phyloP scores from a whole-genome alignment of 2,888 invertebrate species.

The Clusia tigrina region DNA sequence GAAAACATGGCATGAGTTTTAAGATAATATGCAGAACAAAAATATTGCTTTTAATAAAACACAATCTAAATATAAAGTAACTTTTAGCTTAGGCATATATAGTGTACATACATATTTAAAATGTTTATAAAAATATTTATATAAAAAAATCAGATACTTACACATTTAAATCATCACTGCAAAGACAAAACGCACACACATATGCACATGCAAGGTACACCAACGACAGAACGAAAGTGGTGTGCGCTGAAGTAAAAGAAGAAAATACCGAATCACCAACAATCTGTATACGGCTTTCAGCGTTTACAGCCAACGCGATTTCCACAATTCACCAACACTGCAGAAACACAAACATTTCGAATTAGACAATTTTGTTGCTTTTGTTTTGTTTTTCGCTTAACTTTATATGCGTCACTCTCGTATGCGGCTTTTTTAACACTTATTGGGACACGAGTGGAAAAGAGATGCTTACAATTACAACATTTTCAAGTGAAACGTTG shows the following conservation, averaged over 20 bases:
- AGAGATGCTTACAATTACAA: conserved; percentile 40
- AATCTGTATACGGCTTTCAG: conserved; percentile 31
- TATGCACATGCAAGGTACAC: conserved; percentile 29
- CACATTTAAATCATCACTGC: conserved; percentile 48
- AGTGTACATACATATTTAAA: background rate
- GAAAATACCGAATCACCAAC: conserved; percentile 22
- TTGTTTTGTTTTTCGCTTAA: conserved; percentile 35
- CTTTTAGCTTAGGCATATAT: background rate
- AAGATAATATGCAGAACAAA: no score
- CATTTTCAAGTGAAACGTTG: conserved; percentile 44
- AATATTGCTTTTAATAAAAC: no score
- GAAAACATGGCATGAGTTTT: no score
- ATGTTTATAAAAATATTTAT: background rate
- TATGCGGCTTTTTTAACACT: conserved; percentile 44
- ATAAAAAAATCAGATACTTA: conserved; percentile 37
- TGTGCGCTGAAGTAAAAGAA: conserved; percentile 2
- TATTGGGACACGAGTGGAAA: conserved; percentile 35
- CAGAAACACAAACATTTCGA: conserved; percentile 16
- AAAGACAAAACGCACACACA: conserved; percentile 29
- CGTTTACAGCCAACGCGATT: conserved; percentile 1
- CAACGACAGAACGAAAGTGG: conserved; percentile 1
- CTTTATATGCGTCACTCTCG: conserved; percentile 38
- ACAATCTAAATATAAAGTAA: no score
- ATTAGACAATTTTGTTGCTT: conserved; percentile 16
- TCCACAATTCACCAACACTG: conserved; percentile 20